A percentile compares a stretch with the other conserved stretches of the same genome.
These are phyloP conservation scores for Pseudomugil gertrudae DNA, from an alignment of 2,797 vertebrate genomes.

Conservation along the genomic window DNA sequence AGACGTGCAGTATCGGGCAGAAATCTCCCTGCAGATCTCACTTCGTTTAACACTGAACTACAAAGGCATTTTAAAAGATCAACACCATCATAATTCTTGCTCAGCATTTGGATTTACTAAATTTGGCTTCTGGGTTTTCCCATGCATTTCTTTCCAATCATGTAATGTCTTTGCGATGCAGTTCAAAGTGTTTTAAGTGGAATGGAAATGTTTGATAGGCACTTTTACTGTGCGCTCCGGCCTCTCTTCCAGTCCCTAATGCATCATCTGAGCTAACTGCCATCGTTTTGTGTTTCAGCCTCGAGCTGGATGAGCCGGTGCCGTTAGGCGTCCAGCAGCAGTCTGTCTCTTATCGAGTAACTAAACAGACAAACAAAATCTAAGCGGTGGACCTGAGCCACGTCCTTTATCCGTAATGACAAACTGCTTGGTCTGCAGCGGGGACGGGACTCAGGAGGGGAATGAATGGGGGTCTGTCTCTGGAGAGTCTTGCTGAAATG, in stretches of 20 bases:
- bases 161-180: conserved; percentile 58
- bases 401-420: conserved; percentile 64
- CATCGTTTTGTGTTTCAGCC: conserved; percentile 57
- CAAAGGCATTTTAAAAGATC: conserved; percentile 50
- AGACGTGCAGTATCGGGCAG: conserved; percentile 21
- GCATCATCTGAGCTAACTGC: conserved; percentile 51
- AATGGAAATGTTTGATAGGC: conserved; percentile 53
- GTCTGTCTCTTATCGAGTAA: conserved; percentile 38
- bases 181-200: conserved; percentile 55
- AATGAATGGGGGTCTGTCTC: conserved; percentile 75
- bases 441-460: conserved; percentile 63
- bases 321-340: conserved; percentile 37
- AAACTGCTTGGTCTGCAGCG: conserved; percentile 71
- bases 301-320: conserved; percentile 49
- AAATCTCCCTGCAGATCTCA: conserved; percentile 25
- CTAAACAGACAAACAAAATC: conserved; percentile 48
- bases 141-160: conserved; percentile 62
- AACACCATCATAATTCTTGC: conserved; percentile 52
- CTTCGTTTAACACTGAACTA: conserved; percentile 44
- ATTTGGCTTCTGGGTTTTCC: conserved; percentile 59
- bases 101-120: conserved; percentile 41
- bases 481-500: conserved; percentile 69
- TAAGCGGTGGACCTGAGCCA: conserved; percentile 54
- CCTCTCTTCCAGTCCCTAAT: conserved; percentile 46
- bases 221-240: conserved; percentile 50